A percentile compares a stretch with the other conserved stretches of the same genome.
phyloP scores from a whole-genome alignment of 2,888 invertebrate genomes.

The Vannuccia rotundouncinata region DNA sequence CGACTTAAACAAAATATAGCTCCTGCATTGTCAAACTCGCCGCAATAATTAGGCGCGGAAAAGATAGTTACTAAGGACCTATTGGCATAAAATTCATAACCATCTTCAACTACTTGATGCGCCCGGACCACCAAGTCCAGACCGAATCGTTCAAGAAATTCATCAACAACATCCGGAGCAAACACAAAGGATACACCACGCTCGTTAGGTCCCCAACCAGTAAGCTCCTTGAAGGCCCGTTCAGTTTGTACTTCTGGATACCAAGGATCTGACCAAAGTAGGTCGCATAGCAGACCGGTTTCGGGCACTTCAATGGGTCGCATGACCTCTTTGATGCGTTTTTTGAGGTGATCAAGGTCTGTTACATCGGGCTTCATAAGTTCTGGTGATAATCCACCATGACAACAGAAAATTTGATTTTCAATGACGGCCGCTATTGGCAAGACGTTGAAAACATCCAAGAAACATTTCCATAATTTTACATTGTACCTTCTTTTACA shows the following conservation, averaged over 20 bases:
- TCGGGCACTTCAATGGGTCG: constrained; percentile 38
- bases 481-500: constrained; percentile 53
- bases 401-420: constrained; percentile 57
- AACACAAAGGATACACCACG: constrained; percentile 38
- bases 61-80: constrained; percentile 36
- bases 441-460: constrained; percentile 57
- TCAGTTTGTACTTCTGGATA: constrained; percentile 30
- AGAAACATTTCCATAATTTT: constrained; percentile 57
- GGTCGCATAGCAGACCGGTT: constrained; percentile 36
- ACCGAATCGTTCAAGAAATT: constrained; percentile 35
- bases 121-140: constrained; percentile 38
- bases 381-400: constrained; percentile 59
- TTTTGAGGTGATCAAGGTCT: constrained; percentile 31
- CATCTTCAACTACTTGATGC: constrained; percentile 40
- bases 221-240: constrained; percentile 33
- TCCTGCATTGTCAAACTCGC: constrained; percentile 39
- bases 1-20: constrained; percentile 37
- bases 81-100: constrained; percentile 38
- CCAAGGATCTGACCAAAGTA: constrained; percentile 38
- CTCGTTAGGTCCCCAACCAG: constrained; percentile 38
- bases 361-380: constrained; percentile 42
- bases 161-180: constrained; percentile 38
- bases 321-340: constrained; percentile 30
- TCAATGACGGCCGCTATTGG: constrained; percentile 58
- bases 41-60: constrained; percentile 40